phyloP scores from a whole-genome alignment of 2,888 invertebrate genomes.

The Neria commutata region DNA sequence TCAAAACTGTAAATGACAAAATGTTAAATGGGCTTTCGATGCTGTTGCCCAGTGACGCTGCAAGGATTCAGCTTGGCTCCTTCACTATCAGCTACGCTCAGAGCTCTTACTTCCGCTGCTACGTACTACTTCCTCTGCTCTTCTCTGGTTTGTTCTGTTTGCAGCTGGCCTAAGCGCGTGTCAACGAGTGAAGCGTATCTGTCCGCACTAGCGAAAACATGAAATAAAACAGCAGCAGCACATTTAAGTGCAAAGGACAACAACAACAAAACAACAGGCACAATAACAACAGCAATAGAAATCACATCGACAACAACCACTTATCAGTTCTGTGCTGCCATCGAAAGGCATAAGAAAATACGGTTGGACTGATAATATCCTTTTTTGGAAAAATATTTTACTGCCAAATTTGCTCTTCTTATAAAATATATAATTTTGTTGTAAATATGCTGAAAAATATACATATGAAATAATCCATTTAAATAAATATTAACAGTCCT shows the following conservation, averaged over 20 bases:
- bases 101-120: conserved; percentile 3
- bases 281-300: background rate
- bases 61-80: no score
- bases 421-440: no score
- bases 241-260: background rate
- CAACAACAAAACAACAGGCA: background rate
- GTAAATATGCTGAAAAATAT: no score
- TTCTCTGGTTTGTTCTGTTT: background rate
- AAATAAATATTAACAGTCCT: no score
- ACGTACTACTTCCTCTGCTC: conserved; percentile 7
- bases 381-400: no score
- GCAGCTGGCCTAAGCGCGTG: background rate
- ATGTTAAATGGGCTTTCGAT: conserved; percentile 56
- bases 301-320: background rate
- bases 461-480: no score
- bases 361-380: no score
- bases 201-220: background rate
- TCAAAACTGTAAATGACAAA: conserved; percentile 59
- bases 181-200: background rate
- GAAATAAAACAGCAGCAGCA: background rate
- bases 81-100: no score
- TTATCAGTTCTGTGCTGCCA: no score
- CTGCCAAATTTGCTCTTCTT: no score
- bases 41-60: conserved; percentile 9
- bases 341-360: no score